These are phyloP conservation scores for Ascidia mentula DNA, from an alignment of 23 tunicate genomes.

Conservation along the genomic window DNA sequence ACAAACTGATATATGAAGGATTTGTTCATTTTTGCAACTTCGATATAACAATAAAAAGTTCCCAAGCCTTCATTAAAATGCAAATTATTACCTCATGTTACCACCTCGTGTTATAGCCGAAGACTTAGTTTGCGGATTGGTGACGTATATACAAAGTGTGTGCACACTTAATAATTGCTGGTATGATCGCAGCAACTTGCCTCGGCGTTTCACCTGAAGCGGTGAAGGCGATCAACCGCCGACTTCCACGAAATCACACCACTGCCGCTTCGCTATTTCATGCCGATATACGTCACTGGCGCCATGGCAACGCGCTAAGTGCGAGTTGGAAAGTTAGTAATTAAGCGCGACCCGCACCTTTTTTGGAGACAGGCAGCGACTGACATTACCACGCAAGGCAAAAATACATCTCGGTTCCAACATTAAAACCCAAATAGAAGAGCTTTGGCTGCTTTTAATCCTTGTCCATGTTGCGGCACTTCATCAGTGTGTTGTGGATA, in stretches of 20 bases:
- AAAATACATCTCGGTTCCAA: background rate
- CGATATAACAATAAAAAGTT: too few relatives aligned
- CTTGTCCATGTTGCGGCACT: too few relatives aligned
- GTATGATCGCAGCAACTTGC: background rate
- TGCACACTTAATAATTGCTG: background rate
- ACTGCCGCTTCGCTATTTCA: background rate
- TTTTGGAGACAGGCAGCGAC: conserved; percentile 1
- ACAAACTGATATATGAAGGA: too few relatives aligned
- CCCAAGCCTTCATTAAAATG: too few relatives aligned
- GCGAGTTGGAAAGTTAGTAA: conserved; percentile 4
- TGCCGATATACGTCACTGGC: conserved; percentile 5
- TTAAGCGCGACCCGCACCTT: background rate
- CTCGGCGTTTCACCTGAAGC: background rate
- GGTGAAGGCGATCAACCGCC: background rate
- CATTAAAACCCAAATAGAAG: background rate
- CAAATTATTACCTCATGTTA: too few relatives aligned
- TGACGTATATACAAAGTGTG: too few relatives aligned
- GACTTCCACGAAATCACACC: background rate
- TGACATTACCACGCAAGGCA: background rate
- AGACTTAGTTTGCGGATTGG: too few relatives aligned
- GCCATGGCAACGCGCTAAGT: conserved; percentile 7
- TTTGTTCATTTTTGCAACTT: too few relatives aligned
- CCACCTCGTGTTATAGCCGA: too few relatives aligned
- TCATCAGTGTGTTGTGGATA: too few relatives aligned
- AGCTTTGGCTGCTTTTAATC: background rate